Conservation (phyloP, 2,888 invertebrate species). For the Calameuta idolon region DNA sequence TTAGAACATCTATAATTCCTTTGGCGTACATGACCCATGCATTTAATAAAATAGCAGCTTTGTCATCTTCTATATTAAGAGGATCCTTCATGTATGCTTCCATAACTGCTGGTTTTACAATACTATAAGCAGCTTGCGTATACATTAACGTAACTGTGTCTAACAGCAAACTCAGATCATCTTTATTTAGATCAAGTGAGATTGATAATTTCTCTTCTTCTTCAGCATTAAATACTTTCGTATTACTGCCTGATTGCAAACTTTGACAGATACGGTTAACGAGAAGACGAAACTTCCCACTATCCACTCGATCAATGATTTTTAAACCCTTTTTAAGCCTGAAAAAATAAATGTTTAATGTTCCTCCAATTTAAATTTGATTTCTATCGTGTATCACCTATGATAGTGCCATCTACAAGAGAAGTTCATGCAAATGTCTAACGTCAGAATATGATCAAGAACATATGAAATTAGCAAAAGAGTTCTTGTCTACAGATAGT, state of each 20-base stretch:
- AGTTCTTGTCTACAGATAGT: not conserved
- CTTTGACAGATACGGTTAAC: constrained; percentile 55
- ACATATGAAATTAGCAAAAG: not conserved
- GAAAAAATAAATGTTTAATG: constrained; percentile 12
- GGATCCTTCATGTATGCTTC: constrained; percentile 48
- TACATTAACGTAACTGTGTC: constrained; percentile 51
- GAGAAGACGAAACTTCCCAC: constrained; percentile 53
- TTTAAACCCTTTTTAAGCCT: constrained; percentile 52
- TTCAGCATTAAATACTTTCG: constrained; percentile 51
- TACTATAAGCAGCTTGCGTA: constrained; percentile 49
- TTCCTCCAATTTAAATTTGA: not conserved
- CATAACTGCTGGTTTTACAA: constrained; percentile 48
- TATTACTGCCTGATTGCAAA: constrained; percentile 35
- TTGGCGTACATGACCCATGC: constrained; percentile 56
- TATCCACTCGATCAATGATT: constrained; percentile 49
- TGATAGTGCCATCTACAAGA: not conserved
- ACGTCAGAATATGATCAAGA: not conserved
- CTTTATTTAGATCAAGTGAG: constrained; percentile 50
- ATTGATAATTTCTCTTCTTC: constrained; percentile 54
- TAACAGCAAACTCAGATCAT: constrained; percentile 45
- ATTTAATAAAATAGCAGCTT: constrained; percentile 50
- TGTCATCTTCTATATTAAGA: constrained; percentile 50
- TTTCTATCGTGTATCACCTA: not conserved
- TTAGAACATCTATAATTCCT: constrained; percentile 49
- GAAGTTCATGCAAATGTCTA: not conserved